These are phyloP conservation scores for Clepsis dumicolana DNA, from an alignment of 2,888 invertebrate species.

Conservation along the genomic window DNA sequence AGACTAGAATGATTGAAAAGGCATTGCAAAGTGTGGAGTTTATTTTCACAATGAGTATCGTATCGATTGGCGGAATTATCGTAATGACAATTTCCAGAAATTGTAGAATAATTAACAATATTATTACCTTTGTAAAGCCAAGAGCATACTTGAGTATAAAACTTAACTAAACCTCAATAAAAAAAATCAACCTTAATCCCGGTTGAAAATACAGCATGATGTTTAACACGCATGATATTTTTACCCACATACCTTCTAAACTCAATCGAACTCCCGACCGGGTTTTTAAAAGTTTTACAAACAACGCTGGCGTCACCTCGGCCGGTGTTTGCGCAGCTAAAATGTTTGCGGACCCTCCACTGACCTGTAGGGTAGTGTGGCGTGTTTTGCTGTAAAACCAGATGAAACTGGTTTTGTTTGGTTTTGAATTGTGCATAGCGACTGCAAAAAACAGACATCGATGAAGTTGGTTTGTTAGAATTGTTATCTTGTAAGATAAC, in stretches of 20 bases:
- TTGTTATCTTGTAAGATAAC: too few species aligned
- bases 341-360: constrained; percentile 72
- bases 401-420: not conserved
- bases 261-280: constrained; percentile 18
- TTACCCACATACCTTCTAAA: constrained; percentile 14
- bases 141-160: too few species aligned
- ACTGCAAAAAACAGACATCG: not conserved
- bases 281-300: constrained; percentile 34
- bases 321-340: constrained; percentile 75
- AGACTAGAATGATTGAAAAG: too few species aligned
- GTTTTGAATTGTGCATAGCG: not conserved
- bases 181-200: too few species aligned
- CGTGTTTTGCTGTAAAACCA: constrained; percentile 29
- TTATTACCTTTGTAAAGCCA: too few species aligned
- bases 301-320: constrained; percentile 42
- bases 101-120: too few species aligned
- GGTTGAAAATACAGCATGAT: constrained; percentile 1
- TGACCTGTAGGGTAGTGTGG: constrained; percentile 55
- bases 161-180: too few species aligned
- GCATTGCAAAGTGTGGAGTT: too few species aligned
- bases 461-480: too few species aligned
- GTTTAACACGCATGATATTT: not conserved
- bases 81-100: too few species aligned
- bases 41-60: too few species aligned
- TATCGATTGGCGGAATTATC: too few species aligned